Evolutionary conservation across 2,888 invertebrate genomes (phyloP).

Genomic region (Xanthorhoe spadicearia): DNA sequence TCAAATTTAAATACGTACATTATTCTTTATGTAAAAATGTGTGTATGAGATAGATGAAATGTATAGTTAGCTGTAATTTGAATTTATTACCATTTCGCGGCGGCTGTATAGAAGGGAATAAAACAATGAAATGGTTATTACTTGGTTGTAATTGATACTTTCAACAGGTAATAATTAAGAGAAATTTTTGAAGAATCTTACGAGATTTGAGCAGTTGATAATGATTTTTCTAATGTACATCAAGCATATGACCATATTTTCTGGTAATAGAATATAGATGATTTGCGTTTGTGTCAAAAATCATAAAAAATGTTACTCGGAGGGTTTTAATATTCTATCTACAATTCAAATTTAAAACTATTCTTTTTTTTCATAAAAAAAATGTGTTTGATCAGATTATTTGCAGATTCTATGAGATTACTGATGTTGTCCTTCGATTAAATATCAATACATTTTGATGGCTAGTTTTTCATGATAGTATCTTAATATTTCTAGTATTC

Average conservation of each 20-base stretch:
- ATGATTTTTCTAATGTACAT: not conserved
- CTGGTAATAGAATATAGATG: not conserved
- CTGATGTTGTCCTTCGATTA: too few species aligned
- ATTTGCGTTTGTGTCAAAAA: too few species aligned
- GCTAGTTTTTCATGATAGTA: too few species aligned
- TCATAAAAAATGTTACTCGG: too few species aligned
- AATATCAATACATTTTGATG: too few species aligned
- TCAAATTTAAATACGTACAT: slow-evolving; percentile 26
- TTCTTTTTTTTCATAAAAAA: too few species aligned
- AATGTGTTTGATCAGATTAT: too few species aligned
- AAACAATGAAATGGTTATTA: slow-evolving; percentile 21
- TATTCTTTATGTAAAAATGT: slow-evolving; percentile 9
- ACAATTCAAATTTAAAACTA: too few species aligned
- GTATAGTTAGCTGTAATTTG: slow-evolving; percentile 27
- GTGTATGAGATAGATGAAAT: slow-evolving; percentile 13
- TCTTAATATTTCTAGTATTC: too few species aligned
- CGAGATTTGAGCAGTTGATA: not conserved
- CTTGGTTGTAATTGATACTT: slow-evolving; percentile 22
- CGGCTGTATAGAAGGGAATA: slow-evolving; percentile 21
- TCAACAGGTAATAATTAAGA: slow-evolving; percentile 7
- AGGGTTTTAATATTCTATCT: too few species aligned
- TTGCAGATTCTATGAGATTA: too few species aligned
- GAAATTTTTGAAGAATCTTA: slow-evolving; percentile 5
- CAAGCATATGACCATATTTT: not conserved
- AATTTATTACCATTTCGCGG: slow-evolving; percentile 20